These are phyloP conservation scores for Dicyrtoma fusca DNA, from an alignment of 2,888 invertebrate species.

Conservation along the genomic window DNA sequence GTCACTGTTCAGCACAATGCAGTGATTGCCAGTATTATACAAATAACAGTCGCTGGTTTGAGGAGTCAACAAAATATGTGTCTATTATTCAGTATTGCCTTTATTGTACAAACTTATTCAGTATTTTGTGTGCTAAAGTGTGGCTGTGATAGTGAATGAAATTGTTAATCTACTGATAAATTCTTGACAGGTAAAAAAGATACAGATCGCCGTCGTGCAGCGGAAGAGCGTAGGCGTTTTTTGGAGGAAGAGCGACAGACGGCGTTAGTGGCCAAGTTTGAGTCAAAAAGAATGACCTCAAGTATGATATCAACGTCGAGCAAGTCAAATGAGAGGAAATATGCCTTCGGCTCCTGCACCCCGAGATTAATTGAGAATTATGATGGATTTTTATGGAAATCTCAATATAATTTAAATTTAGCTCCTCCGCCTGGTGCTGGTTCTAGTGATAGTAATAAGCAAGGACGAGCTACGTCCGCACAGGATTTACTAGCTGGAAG, in stretches of 20 bases:
- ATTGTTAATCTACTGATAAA: too few relatives aligned
- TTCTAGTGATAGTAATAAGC: conserved; percentile 26
- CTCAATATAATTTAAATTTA: conserved; percentile 54
- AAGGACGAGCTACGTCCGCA: conserved; percentile 47
- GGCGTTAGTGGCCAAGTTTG: conserved; percentile 51
- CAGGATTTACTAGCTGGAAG: conserved; percentile 47
- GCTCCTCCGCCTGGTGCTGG: conserved; percentile 24
- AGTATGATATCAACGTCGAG: conserved; percentile 27
- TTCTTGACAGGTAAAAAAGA: conserved; percentile 38
- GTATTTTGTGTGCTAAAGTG: too few relatives aligned
- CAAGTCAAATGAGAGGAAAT: conserved; percentile 48
- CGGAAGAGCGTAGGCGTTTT: conserved; percentile 52
- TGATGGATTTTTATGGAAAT: conserved; percentile 55
- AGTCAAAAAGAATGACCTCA: conserved; percentile 43
- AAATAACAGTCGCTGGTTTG: too few relatives aligned
- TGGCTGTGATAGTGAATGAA: too few relatives aligned
- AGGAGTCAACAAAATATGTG: too few relatives aligned
- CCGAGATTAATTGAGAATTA: conserved; percentile 55
- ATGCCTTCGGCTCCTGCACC: conserved; percentile 56
- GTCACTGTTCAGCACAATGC: too few relatives aligned
- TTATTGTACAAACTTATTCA: too few relatives aligned
- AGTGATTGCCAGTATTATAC: too few relatives aligned
- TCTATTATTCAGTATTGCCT: too few relatives aligned
- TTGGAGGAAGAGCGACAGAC: conserved; percentile 53
- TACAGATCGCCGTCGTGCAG: conserved; percentile 52